A percentile compares a stretch with the other conserved stretches of the same genome.
Evolutionary conservation across 2,113 vertebrate genomes (phyloP).

Genomic region (Gymnarchus niloticus): DNA sequence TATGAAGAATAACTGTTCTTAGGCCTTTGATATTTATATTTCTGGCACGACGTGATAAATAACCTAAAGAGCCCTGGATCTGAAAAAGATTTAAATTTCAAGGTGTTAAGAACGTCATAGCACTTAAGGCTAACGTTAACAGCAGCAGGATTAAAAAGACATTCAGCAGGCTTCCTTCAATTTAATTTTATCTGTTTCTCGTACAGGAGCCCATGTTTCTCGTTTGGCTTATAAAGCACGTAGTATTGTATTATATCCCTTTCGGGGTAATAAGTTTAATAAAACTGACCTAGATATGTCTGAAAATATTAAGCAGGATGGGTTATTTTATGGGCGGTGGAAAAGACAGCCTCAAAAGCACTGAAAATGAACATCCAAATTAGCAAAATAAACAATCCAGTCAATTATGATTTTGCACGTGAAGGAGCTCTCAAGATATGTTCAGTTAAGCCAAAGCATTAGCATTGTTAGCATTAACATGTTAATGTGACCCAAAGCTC

Average conservation of each 20-base stretch:
- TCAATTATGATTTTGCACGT: not conserved
- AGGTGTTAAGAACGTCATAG: constrained; percentile 51
- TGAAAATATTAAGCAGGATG: constrained; percentile 25
- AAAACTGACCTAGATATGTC: constrained; percentile 34
- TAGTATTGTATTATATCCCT: constrained; percentile 27
- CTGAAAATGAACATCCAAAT: constrained; percentile 14
- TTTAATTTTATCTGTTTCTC: constrained; percentile 33
- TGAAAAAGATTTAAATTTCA: constrained; percentile 47
- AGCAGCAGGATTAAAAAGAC: constrained; percentile 48
- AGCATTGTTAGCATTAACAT: not conserved
- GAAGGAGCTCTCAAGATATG: not conserved
- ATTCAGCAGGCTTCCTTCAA: constrained; percentile 30
- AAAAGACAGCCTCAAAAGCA: constrained; percentile 14
- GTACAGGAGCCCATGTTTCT: constrained; percentile 24
- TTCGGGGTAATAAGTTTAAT: constrained; percentile 22
- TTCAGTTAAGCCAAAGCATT: not conserved
- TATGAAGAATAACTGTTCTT: constrained; percentile 40
- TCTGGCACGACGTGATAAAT: constrained; percentile 43
- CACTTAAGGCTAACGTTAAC: constrained; percentile 42
- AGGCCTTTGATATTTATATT: constrained; percentile 48
- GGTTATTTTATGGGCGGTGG: constrained; percentile 16
- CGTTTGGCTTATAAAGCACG: constrained; percentile 34
- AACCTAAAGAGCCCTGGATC: constrained; percentile 41
- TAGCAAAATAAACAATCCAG: not conserved
- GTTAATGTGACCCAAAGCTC: not conserved